Evolutionary conservation across 2,113 vertebrate genomes (phyloP).

Genomic region (Trachemys scripta): DNA sequence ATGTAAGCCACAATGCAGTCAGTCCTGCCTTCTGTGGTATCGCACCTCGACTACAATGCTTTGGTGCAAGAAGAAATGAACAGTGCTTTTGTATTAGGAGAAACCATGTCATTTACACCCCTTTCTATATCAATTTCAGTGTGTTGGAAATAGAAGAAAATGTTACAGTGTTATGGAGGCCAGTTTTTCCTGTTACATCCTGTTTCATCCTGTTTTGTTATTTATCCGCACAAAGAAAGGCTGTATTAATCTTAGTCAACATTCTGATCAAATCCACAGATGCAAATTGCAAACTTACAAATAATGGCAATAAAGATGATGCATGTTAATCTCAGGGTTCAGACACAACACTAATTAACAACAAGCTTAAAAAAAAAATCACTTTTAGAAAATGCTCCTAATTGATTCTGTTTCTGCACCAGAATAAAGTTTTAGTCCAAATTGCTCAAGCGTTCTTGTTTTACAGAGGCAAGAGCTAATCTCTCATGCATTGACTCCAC

Average conservation of each 20-base stretch:
- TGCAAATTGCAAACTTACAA: background rate
- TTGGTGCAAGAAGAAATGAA: background rate
- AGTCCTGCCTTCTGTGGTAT: background rate
- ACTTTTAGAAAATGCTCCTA: background rate
- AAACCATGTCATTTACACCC: background rate
- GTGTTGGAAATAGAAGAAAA: background rate
- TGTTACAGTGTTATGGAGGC: background rate
- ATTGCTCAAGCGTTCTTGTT: background rate
- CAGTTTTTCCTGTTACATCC: background rate
- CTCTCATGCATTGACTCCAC: background rate
- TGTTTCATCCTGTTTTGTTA: background rate
- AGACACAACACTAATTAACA: background rate
- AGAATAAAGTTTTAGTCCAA: background rate
- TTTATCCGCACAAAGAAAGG: background rate
- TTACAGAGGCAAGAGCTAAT: background rate
- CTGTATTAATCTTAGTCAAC: background rate
- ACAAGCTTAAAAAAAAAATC: background rate
- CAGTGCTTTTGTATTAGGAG: background rate
- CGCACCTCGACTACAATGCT: background rate
- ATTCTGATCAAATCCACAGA: background rate
- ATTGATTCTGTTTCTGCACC: background rate
- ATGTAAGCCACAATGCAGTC: background rate
- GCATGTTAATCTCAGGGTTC: background rate
- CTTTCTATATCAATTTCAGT: background rate
- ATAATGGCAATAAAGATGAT: background rate